Percentiles rank a stretch among this genome's conserved stretches.
These are phyloP conservation scores for Dipodomys ordii DNA, from an alignment of 2,113 vertebrate species.

Conservation along the genomic window DNA sequence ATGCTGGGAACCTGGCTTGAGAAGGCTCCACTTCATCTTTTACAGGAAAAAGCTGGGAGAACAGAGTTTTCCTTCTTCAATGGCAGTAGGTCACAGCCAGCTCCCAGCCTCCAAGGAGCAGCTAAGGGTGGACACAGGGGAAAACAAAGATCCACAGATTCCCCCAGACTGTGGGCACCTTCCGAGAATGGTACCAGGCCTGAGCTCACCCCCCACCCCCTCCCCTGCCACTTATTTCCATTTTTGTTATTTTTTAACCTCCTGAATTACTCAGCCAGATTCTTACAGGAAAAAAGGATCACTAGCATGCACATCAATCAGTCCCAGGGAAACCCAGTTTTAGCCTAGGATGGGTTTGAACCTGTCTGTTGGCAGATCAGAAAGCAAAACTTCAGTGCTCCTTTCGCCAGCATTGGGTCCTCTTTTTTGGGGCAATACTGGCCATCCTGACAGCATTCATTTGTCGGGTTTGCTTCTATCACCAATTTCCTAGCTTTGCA, in stretches of 20 bases:
- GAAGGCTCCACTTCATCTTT: conserved; percentile 78
- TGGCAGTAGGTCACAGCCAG: conserved; percentile 22
- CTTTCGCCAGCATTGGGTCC: background rate
- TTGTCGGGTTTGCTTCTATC: background rate
- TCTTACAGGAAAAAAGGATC: conserved; percentile 56
- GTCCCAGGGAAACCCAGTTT: conserved; percentile 73
- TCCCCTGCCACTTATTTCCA: background rate
- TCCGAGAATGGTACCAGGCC: background rate
- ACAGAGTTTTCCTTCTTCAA: conserved; percentile 75
- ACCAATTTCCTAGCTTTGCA: background rate
- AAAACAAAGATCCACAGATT: conserved; percentile 66
- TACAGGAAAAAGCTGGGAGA: conserved; percentile 72
- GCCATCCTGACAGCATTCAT: background rate
- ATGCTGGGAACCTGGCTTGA: conserved; percentile 69
- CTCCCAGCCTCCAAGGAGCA: background rate
- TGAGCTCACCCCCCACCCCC: background rate
- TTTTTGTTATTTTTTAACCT: conserved; percentile 73
- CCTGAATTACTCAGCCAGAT: conserved; percentile 76
- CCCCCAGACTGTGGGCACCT: conserved; percentile 56
- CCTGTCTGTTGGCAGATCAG: conserved; percentile 50
- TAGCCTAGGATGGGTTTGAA: conserved; percentile 42
- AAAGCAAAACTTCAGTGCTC: background rate
- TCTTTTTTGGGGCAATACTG: accelerated
- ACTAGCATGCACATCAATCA: conserved; percentile 39
- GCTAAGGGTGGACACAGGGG: background rate